Evolutionary conservation across 2,797 vertebrate species (phyloP), one percentile per base, ranked within the genome.

Genomic region (Trichosurus vulpecula): DNA sequence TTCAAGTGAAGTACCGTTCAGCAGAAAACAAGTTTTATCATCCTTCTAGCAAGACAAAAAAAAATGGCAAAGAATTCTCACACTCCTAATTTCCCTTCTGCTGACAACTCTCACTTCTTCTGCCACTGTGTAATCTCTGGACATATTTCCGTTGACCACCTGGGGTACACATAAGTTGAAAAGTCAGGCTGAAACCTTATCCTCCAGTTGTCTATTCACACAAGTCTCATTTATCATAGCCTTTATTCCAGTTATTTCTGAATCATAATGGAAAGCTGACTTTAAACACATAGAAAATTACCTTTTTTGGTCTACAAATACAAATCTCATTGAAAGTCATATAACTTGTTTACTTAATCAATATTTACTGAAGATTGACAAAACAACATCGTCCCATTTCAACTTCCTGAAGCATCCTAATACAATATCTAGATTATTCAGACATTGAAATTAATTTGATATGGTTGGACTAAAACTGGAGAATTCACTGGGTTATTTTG

Each of bases 141-240:
- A 54, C 12, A 91, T 87, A 87, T 27, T 47, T 87, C 31, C 12
- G 16, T 2, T 22, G 2, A 90, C 11, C 53, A 55, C 2, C 16
- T 54, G 8, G 19, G 29, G n/a, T 35, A 35, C 14, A 47, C 3
- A 27, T 90, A 90, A 57, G 27, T 1, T 9, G 22, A 30, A 92
- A 93, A 92, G 10, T 31, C 2, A 54, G 51, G 8, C 90, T 90
- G 58, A 55, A 57, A 52, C 1, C 27, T 6, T 2, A 14, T n/a
- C 19, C 47, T 31, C 10, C 6, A 0, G 10, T 9, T 35, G 3
- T 29, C 19, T 92, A 1, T 0, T 4, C 53, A 47, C 52, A 66
- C 1, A 55, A 51, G 47, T 57, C 41, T 61, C 47, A 52, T 0
- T 0, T 22, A 27, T 29, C 29, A n/a, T n/a, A 1, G 2, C 13